Evolutionary conservation across 2,888 invertebrate genomes (phyloP), one percentile per base, ranked within the genome.

Genomic region (Pollenia griseotomentosa): DNA sequence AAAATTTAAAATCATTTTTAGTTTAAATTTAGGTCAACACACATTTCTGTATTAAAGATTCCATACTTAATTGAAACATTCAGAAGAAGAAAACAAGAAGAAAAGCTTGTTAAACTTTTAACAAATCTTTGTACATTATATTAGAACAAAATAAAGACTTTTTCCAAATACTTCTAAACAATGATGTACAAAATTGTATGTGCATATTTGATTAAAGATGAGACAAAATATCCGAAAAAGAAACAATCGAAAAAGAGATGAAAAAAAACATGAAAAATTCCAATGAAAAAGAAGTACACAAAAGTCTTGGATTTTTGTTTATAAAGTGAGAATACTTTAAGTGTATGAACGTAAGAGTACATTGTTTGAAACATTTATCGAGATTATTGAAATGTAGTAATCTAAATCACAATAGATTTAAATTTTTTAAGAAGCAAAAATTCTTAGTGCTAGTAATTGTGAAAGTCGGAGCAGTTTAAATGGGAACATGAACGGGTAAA

Each of bases 381-480:
- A 53, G 74, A 73, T 73, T 79, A 84, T 61, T 79, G 84, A 79
- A 78, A 84, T 79, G 79, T 66, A 79, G 73, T 84, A 84, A 79
- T 74, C 68, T 61, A 79, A 84, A 84, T 84, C 68, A 79, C 74
- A 48, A 61, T 19, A 55, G 79, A 74, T 84, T 74, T 53, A 61
- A 73, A 79, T 73, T 68, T 78, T 33, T 70, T 11, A 16, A 57
- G 19, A 19, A 68, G 53, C 19, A 77, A 77, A 40, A 65, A 46
- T 73, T 8, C 40, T 7, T 68, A 61, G 40, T 68, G 33, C 44
- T 73, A 14, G 48, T 59, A 8, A 10, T 44, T 73, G 44, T 53
- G 59, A 61, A 59, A 42, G 59, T 46, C 8, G 11, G 51, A 59
- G 42, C 19, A 23, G 16, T n/a, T 5, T 19, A 71, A 83, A 55